A percentile compares a stretch with the other conserved stretches of the same genome.
These are phyloP conservation scores for Ornithoptera priamus DNA, from an alignment of 2,888 invertebrate species.

Conservation along the genomic window DNA sequence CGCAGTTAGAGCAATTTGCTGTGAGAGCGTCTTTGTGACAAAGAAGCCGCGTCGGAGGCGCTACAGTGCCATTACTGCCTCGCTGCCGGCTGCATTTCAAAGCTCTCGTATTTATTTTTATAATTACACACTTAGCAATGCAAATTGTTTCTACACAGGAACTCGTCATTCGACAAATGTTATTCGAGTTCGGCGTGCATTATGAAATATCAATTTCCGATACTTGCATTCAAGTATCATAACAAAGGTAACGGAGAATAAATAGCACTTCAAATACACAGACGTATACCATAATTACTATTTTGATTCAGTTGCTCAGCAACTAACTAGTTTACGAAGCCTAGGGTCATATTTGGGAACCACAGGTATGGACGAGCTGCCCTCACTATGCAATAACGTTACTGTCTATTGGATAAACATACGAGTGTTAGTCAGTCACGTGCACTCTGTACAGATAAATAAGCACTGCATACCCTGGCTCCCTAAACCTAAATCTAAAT, in stretches of 20 bases:
- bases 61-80: conserved; percentile 36
- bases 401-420: no score
- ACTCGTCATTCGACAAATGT: conserved; percentile 1
- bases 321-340: no score
- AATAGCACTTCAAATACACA: background rate
- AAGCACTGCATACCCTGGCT: no score
- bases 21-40: conserved; percentile 41
- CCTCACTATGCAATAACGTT: no score
- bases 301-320: no score
- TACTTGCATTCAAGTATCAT: background rate
- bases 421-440: no score
- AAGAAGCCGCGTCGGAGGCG: conserved; percentile 37
- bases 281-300: background rate
- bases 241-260: background rate
- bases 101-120: conserved; percentile 28
- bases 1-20: conserved; percentile 48
- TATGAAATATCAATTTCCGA: background rate
- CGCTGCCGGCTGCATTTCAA: conserved; percentile 16
- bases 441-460: no score
- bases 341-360: no score
- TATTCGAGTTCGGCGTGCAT: background rate
- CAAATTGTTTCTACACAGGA: conserved; percentile 17
- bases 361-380: no score
- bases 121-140: conserved; percentile 29
- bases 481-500: no score